Percentiles rank a stretch among this genome's conserved stretches.
Evolutionary conservation across 2,797 vertebrate genomes (phyloP).

Genomic region (Pyrocephalus nanus): DNA sequence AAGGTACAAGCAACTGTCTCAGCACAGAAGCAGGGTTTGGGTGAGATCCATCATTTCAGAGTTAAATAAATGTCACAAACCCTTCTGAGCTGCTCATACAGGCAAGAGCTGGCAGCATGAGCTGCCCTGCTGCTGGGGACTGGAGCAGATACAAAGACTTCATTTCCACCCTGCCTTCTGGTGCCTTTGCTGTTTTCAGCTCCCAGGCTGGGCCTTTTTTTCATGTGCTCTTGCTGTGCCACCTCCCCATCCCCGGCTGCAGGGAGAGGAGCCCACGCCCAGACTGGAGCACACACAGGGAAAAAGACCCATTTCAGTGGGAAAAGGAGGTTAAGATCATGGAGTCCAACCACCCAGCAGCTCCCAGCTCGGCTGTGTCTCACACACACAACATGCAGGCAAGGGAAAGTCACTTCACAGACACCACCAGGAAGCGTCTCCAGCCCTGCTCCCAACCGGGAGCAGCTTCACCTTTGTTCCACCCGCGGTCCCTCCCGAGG

Average conservation of each 20-base stretch:
- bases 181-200: background rate
- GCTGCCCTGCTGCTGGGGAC: background rate
- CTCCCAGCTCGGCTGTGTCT: background rate
- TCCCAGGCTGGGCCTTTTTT: background rate
- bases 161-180: background rate
- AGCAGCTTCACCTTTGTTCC: background rate
- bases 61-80: background rate
- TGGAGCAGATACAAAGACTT: background rate
- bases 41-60: background rate
- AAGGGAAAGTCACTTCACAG: background rate
- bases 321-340: background rate
- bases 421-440: background rate
- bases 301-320: background rate
- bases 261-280: background rate
- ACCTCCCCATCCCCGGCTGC: rapidly evolving
- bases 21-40: background rate
- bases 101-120: conserved; percentile 37
- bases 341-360: background rate
- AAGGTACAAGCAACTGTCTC: background rate
- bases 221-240: rapidly evolving
- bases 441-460: background rate
- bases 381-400: rapidly evolving
- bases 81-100: background rate
- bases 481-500: background rate
- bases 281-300: background rate